phyloP scores from a whole-genome alignment of 1,140 invertebrate species.

The Drosophila leontia region DNA sequence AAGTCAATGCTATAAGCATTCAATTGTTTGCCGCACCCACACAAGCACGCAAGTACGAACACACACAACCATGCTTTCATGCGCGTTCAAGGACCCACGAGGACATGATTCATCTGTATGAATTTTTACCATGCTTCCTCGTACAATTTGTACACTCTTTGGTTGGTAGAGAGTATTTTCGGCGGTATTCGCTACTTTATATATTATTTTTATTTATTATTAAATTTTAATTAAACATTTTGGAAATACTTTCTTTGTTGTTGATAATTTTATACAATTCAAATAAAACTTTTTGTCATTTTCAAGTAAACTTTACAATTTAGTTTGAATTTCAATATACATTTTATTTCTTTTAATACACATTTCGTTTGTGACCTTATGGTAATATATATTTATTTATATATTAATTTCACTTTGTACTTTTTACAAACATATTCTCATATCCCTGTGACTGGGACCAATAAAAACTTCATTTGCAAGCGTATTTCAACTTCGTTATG shows the following conservation, averaged over 20 bases:
- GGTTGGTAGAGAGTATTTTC: background rate
- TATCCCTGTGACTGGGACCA: background rate
- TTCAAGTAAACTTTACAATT: background rate
- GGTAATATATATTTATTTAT: background rate
- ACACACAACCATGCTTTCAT: constrained; percentile 3
- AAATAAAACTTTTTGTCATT: too few relatives aligned
- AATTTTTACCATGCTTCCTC: constrained; percentile 49
- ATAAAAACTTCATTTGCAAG: background rate
- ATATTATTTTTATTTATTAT: background rate
- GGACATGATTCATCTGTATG: constrained; percentile 55
- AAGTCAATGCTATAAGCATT: constrained; percentile 64
- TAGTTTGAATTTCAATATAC: background rate
- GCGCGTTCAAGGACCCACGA: constrained; percentile 18
- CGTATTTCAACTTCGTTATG: constrained; percentile 13
- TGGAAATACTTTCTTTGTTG: too few relatives aligned
- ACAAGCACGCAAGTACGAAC: constrained; percentile 9
- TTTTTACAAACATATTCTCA: background rate
- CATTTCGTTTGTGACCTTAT: background rate
- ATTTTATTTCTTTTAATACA: background rate
- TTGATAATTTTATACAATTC: too few relatives aligned
- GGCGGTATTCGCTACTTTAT: background rate
- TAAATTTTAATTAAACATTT: background rate
- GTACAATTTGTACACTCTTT: constrained; percentile 19
- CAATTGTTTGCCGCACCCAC: constrained; percentile 54
- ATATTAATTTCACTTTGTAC: background rate